These are phyloP conservation scores for Eupithecia pulchellata DNA, from an alignment of 2,888 invertebrate species.

Conservation along the genomic window DNA sequence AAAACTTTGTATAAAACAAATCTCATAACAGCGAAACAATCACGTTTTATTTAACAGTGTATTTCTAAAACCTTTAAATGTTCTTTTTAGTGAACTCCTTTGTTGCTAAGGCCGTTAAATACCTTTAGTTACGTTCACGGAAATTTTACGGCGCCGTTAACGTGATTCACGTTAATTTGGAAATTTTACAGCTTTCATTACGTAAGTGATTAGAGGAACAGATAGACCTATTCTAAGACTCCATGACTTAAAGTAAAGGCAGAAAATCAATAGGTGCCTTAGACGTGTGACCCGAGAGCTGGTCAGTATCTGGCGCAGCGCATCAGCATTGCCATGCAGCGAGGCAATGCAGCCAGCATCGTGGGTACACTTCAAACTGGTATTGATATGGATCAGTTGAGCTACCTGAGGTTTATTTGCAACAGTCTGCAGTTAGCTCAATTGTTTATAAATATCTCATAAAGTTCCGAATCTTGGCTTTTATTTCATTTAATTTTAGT, in stretches of 20 bases:
- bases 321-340: no score
- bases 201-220: constrained; percentile 1
- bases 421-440: no score
- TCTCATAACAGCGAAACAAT: neutral
- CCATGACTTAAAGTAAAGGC: neutral
- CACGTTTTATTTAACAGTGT: neutral
- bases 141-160: constrained; percentile 50
- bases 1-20: neutral
- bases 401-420: no score
- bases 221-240: neutral
- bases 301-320: no score
- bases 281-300: no score
- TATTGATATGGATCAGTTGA: no score
- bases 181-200: constrained; percentile 15
- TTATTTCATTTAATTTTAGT: no score
- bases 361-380: no score
- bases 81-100: neutral
- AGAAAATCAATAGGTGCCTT: neutral
- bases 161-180: constrained; percentile 46
- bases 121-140: constrained; percentile 21
- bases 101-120: neutral
- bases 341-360: no score
- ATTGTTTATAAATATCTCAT: no score
- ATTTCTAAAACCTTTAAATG: neutral
- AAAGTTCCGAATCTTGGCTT: no score